Evolutionary conservation across 2,888 invertebrate genomes (phyloP), one percentile per base, ranked within the genome.

Genomic region (Microctonus aethiopoides): DNA sequence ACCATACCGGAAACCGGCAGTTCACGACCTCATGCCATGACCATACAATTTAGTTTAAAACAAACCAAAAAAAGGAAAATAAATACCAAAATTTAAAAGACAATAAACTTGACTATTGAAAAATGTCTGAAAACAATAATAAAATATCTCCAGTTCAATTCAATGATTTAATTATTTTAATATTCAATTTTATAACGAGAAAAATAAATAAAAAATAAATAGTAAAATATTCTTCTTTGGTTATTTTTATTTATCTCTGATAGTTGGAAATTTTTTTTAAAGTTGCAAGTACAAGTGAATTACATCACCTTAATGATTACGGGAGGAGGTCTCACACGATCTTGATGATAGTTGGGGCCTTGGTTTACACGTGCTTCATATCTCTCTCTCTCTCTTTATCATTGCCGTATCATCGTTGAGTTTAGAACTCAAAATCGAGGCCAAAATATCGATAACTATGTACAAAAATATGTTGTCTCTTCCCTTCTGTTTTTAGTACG

Each of bases 351-450:
- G 24, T 52, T 57, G 59, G 68, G 68, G 68, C 72, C 74, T 72
- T 75, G 68, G 66, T 71, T 70, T 71, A 71, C 75, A 75, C 76
- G 75, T 76, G 74, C 69, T 73, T 70, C 52, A n/a, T 65, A 46
- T 68, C 46, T 75, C 71, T 75, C 74, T 75, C 74, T 7, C 7
- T 29, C 29, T 7, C 7, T 29, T 29, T 29, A 34, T 39, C 68
- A 62, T 73, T 70, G 73, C 69, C 72, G 73, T 20, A 16, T 71
- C 70, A 71, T 64, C 52, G 16, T 68, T 54, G 56, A 57, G 54
- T 54, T 54, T 41, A 32, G 32, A 26, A 60, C 24, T 52, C n/a
- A 34, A 36, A 51, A 10, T 22, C 60, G 22, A 46, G 52, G 51
- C 16, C 26, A 32, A 57, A n/a, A n/a, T n/a, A n/a, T n/a, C n/a